Evolutionary conservation across 2,888 invertebrate genomes (phyloP), one percentile per base, ranked within the genome.

Genomic region (Luperina testacea): DNA sequence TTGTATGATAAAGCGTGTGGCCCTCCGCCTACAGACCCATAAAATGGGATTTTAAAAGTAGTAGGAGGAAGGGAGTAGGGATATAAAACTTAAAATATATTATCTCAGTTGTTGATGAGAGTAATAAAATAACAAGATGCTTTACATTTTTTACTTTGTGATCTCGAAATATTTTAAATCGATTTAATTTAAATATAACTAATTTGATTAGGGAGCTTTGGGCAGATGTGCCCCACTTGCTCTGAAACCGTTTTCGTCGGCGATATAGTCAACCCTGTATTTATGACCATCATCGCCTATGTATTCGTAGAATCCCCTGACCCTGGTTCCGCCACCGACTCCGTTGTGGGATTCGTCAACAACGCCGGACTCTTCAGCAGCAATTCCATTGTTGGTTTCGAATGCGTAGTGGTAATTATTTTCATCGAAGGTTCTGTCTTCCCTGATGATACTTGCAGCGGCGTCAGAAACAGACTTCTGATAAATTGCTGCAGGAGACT

Each of bases 251-350:
- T 97, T 97, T 90, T 97, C 97, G 88, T 97, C 97, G 63, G 97
- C 97, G 9, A 96, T 95, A 88, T 97, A 97, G 86, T 97, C 97
- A 13, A 97, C 97, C 75, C 97, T 94, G 91, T 97, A 97, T 64
- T 96, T 96, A 4, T 95, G 91, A 77, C 97, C 97, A 90, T 97
- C 97, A 73, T 97, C 97, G 1, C 97, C 98, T 0, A 98, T 97
- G 91, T 98, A 98, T 88, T 98, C 97, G 91, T 97, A 98, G 91
- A 97, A 98, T 6, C 98, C 98, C 77, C 95, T 96, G 1, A 98
- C 97, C 77, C 97, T 97, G 71, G 98, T 97, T 2, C 97, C 97
- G 81, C 97, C 97, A 3, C 96, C 89, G 27, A 82, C 79, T 69
- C 89, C 96, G 32, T 97, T 96, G 1, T 85, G 90, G 0, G 97